These are phyloP conservation scores for Catagonus wagneri DNA, from an alignment of 2,113 vertebrate species.

Conservation along the genomic window DNA sequence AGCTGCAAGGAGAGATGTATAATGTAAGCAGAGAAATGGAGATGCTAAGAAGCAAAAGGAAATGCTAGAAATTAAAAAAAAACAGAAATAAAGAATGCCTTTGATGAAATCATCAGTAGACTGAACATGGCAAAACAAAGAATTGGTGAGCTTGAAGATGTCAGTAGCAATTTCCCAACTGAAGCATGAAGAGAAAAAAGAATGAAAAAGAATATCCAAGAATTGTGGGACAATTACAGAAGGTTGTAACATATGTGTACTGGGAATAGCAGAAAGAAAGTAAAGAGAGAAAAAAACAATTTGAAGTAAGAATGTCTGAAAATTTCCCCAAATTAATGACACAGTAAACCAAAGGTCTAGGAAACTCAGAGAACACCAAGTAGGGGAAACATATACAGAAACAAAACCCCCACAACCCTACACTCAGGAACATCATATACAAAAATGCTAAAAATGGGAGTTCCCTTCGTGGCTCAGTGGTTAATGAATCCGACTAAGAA, in stretches of 20 bases:
- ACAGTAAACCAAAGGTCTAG: neutral
- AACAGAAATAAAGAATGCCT: neutral
- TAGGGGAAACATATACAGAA: neutral
- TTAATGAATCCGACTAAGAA: no score
- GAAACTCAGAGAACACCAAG: neutral
- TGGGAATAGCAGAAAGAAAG: neutral
- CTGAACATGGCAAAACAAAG: neutral
- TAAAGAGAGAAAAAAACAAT: neutral
- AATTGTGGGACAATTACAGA: neutral
- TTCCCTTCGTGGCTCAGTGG: no score
- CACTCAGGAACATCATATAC: neutral
- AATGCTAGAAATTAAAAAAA: neutral
- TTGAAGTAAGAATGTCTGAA: neutral
- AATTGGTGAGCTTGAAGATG: neutral
- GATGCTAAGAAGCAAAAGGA: neutral
- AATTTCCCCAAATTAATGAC: conserved; percentile 37
- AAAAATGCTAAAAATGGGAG: conserved; percentile 47
- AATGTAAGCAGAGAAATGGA: neutral
- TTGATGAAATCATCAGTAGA: neutral
- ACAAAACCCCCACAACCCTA: no score
- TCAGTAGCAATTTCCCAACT: neutral
- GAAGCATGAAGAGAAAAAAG: neutral
- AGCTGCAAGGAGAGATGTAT: neutral
- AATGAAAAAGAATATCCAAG: neutral
- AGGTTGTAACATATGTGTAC: neutral